A percentile compares a stretch with the other conserved stretches of the same genome.
These are phyloP conservation scores for Auanema freiburgensis DNA, from an alignment of 2,888 invertebrate genomes.

Conservation along the genomic window DNA sequence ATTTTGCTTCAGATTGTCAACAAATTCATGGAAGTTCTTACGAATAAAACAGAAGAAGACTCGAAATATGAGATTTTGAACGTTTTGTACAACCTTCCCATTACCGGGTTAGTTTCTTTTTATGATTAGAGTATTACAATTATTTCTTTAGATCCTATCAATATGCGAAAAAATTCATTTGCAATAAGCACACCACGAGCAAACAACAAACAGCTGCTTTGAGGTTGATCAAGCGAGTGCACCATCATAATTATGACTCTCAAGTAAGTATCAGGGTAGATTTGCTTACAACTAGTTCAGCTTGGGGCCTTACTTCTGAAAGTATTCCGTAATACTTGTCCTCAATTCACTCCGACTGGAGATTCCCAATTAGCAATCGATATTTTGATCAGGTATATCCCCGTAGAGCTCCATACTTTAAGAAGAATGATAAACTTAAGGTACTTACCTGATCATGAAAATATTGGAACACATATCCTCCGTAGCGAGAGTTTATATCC, in stretches of 20 bases:
- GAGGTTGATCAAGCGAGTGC: conserved; percentile 23
- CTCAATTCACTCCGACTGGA: conserved; percentile 26
- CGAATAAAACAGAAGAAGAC: conserved; percentile 9
- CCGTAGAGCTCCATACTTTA: background rate
- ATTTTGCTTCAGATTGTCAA: conserved; percentile 33
- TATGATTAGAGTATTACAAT: too few relatives aligned
- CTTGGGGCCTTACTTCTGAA: conserved; percentile 35
- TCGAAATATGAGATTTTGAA: conserved; percentile 23
- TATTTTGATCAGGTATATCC: conserved; percentile 35
- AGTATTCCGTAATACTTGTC: conserved; percentile 52
- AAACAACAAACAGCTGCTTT: conserved; percentile 30
- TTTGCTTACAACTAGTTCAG: conserved; percentile 14
- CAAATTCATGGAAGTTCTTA: conserved; percentile 41
- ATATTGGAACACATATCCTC: conserved; percentile 45
- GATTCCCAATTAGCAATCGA: conserved; percentile 49
- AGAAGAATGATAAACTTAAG: too few relatives aligned
- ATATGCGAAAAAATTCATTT: conserved; percentile 27
- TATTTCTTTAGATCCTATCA: conserved; percentile 20
- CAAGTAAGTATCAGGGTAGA: conserved; percentile 20
- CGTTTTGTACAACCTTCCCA: conserved; percentile 36
- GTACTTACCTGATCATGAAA: conserved; percentile 42
- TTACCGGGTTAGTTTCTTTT: conserved; percentile 20
- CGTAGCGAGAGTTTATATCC: conserved; percentile 38
- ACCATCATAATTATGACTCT: conserved; percentile 27
- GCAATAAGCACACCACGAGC: conserved; percentile 11